Conservation (phyloP, 2,888 invertebrate genomes). For the Orchesellides sinensis region DNA sequence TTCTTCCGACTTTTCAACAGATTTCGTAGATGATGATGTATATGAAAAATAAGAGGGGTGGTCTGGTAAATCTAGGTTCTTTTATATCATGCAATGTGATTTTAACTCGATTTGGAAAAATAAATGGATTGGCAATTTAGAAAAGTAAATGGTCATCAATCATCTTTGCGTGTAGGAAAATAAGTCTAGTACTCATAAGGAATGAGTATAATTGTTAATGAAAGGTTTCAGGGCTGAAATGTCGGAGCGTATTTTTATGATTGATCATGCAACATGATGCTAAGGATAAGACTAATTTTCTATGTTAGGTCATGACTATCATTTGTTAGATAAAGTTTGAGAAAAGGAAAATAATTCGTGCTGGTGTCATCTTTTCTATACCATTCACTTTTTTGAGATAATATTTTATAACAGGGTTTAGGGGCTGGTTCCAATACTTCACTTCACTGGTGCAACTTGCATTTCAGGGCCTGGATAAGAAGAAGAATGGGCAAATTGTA, state of each 20-base stretch:
- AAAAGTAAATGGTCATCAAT: too few species aligned
- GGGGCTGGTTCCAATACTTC: constrained; percentile 39
- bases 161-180: too few species aligned
- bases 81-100: too few species aligned
- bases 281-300: background rate
- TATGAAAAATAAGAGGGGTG: too few species aligned
- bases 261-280: background rate
- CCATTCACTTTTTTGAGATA: constrained; percentile 46
- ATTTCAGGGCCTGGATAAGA: constrained; percentile 47
- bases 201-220: too few species aligned
- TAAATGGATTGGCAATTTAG: too few species aligned
- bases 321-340: background rate
- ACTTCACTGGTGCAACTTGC: constrained; percentile 31
- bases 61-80: too few species aligned
- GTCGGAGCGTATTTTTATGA: constrained; percentile 14
- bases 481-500: constrained; percentile 24
- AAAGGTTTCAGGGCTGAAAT: constrained; percentile 19
- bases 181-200: too few species aligned
- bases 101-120: too few species aligned
- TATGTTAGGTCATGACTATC: background rate
- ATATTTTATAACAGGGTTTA: too few species aligned
- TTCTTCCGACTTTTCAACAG: too few species aligned
- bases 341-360: background rate
- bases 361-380: background rate
- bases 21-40: too few species aligned